phyloP scores from a whole-genome alignment of 2,888 invertebrate species.

The Ectemnius continuus region DNA sequence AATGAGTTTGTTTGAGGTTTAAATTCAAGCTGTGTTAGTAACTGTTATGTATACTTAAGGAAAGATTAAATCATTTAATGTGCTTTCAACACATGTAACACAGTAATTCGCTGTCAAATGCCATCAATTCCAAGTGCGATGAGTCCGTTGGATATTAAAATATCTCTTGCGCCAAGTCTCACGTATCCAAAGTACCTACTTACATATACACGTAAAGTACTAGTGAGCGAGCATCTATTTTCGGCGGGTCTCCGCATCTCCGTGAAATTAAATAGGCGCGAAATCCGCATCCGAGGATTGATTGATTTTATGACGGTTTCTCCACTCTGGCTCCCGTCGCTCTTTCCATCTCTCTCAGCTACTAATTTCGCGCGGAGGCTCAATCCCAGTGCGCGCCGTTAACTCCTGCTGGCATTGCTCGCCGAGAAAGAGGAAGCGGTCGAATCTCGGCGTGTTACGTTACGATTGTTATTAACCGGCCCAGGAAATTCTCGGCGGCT shows the following conservation, averaged over 20 bases:
- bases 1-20: too few relatives aligned
- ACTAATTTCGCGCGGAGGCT: conserved; percentile 62
- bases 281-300: conserved; percentile 58
- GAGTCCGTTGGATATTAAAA: too few relatives aligned
- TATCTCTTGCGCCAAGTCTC: too few relatives aligned
- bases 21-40: too few relatives aligned
- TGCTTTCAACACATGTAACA: too few relatives aligned
- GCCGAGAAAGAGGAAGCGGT: conserved; percentile 12
- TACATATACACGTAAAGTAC: background rate
- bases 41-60: too few relatives aligned
- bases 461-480: conserved; percentile 37
- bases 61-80: too few relatives aligned
- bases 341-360: too few relatives aligned
- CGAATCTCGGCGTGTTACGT: conserved; percentile 16
- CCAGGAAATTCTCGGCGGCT: conserved; percentile 22
- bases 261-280: conserved; percentile 59
- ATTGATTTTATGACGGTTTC: conserved; percentile 64
- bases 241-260: conserved; percentile 50
- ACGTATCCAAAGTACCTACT: too few relatives aligned
- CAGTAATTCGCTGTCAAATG: too few relatives aligned
- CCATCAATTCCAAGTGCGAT: too few relatives aligned
- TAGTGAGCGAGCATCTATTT: conserved; percentile 52
- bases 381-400: conserved; percentile 32
- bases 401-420: background rate
- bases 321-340: too few relatives aligned